These are phyloP conservation scores for Cephus nigrinus DNA, from an alignment of 2,888 invertebrate genomes.

Conservation along the genomic window DNA sequence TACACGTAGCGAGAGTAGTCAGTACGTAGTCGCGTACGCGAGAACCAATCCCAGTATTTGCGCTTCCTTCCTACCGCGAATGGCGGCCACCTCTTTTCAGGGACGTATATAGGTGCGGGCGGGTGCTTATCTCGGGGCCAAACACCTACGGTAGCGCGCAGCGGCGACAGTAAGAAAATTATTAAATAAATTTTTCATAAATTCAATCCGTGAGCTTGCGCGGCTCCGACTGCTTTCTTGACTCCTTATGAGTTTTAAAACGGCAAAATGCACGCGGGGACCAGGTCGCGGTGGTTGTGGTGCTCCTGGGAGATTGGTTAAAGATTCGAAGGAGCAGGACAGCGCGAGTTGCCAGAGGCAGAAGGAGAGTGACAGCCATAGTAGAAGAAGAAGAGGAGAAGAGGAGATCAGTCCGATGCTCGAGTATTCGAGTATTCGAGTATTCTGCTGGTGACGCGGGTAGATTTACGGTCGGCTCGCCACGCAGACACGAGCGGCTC, in stretches of 20 bases:
- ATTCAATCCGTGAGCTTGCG: background rate
- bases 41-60: conserved; percentile 62
- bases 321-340: background rate
- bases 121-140: background rate
- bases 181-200: background rate
- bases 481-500: conserved; percentile 60
- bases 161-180: background rate
- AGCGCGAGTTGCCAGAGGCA: background rate
- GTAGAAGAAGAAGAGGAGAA: background rate
- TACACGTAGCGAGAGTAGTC: conserved; percentile 48
- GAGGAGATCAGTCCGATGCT: background rate
- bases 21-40: conserved; percentile 53
- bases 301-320: background rate
- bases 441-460: conserved; percentile 57
- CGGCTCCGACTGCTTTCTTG: background rate
- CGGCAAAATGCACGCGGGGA: background rate
- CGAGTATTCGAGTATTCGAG: conserved; percentile 39
- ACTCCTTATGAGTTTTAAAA: background rate
- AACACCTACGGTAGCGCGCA: background rate
- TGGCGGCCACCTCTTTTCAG: conserved; percentile 62
- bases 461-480: conserved; percentile 63
- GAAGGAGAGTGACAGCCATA: background rate
- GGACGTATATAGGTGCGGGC: conserved; percentile 31
- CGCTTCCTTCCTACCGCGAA: conserved; percentile 60
- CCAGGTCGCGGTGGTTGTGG: background rate